Evolutionary conservation across 2,888 invertebrate genomes (phyloP).

Genomic region (Drosophila longiperda): DNA sequence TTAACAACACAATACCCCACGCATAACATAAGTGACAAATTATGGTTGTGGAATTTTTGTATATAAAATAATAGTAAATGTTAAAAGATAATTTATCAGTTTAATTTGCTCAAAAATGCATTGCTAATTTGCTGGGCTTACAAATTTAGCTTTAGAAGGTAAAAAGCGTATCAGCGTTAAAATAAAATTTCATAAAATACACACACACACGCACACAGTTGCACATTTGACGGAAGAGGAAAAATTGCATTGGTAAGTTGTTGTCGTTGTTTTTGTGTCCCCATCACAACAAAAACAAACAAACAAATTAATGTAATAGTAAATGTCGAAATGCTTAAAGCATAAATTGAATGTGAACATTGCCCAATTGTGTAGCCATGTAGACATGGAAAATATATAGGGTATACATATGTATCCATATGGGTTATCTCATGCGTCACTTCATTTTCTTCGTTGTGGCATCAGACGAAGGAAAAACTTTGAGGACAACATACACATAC

Average conservation of each 20-base stretch:
- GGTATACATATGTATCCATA: conserved; percentile 37
- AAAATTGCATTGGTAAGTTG: conserved; percentile 63
- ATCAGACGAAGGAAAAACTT: conserved; percentile 3
- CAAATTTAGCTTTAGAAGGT: conserved; percentile 6
- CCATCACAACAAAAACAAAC: conserved; percentile 57
- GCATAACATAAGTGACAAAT: conserved; percentile 18
- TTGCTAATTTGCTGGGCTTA: conserved; percentile 1
- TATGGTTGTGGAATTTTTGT: conserved; percentile 34
- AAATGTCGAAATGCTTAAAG: conserved; percentile 17
- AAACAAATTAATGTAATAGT: conserved; percentile 44
- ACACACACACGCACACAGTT: conserved; percentile 21
- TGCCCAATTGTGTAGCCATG: conserved; percentile 13
- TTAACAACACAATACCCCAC: not conserved
- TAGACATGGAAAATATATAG: conserved; percentile 14
- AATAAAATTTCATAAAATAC: conserved; percentile 27
- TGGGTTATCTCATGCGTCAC: conserved; percentile 61
- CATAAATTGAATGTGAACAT: conserved; percentile 8
- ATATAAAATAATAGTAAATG: conserved; percentile 37
- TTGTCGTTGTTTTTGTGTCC: conserved; percentile 10
- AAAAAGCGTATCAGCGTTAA: conserved; percentile 12
- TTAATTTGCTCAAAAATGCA: conserved; percentile 44
- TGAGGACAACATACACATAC: not conserved
- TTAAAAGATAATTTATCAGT: conserved; percentile 24
- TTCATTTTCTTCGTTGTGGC: conserved; percentile 19
- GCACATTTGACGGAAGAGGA: conserved; percentile 50